Evolutionary conservation across 2,113 vertebrate genomes (phyloP).

Genomic region (Xenopus laevis): DNA sequence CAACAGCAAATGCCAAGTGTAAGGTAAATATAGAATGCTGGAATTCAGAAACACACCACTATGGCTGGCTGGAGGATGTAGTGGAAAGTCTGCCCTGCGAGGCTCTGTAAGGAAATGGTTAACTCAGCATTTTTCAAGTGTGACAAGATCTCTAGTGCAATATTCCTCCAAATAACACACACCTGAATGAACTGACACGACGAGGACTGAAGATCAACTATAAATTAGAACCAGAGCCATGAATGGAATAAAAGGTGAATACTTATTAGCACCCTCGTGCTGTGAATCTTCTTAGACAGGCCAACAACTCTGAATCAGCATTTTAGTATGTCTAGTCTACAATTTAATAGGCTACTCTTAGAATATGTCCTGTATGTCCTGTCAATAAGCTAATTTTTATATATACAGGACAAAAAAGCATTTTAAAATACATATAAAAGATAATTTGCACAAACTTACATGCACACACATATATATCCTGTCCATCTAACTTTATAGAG

Average conservation of each 20-base stretch:
- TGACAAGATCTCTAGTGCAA: conserved; percentile 6
- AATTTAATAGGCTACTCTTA: neutral
- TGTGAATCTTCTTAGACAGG: conserved; percentile 24
- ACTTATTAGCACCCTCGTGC: conserved; percentile 31
- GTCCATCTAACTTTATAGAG: too few species aligned
- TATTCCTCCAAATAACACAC: conserved; percentile 18
- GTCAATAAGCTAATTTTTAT: neutral
- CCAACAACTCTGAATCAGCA: conserved; percentile 19
- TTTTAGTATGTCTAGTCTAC: conserved; percentile 17
- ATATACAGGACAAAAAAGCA: too few species aligned
- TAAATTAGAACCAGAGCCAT: conserved; percentile 27
- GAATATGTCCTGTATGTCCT: neutral
- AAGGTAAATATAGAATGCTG: too few species aligned
- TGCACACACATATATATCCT: too few species aligned
- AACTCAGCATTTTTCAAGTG: conserved; percentile 9
- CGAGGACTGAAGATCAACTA: conserved; percentile 28
- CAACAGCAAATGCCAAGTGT: too few species aligned
- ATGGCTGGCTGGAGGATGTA: too few species aligned
- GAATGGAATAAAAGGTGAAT: conserved; percentile 30
- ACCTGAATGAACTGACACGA: conserved; percentile 33
- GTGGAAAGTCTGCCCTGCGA: too few species aligned
- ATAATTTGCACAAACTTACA: too few species aligned
- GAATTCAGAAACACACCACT: too few species aligned
- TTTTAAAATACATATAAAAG: too few species aligned
- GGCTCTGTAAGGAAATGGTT: too few species aligned